These are phyloP conservation scores for Oryzias dopingdopingensis DNA, from an alignment of 2,797 vertebrate species.

Conservation along the genomic window DNA sequence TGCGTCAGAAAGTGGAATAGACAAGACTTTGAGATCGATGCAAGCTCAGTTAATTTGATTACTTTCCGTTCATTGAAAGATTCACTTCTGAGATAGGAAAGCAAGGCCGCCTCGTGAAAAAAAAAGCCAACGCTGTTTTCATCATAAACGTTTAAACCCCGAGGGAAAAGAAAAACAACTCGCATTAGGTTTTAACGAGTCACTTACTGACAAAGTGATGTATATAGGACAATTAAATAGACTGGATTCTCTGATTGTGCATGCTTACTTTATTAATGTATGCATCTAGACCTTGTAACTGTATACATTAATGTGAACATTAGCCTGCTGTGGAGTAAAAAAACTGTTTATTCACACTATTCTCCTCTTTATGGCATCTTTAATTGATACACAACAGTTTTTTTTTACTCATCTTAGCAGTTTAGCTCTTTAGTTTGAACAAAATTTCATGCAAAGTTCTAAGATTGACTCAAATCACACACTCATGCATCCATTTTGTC, in stretches of 20 bases:
- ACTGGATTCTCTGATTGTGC: slow-evolving; percentile 63
- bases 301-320: slow-evolving; percentile 77
- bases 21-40: slow-evolving; percentile 27
- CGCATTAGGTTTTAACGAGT: slow-evolving; percentile 72
- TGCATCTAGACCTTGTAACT: slow-evolving; percentile 72
- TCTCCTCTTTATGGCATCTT: slow-evolving; percentile 38
- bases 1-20: slow-evolving; percentile 34
- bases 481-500: slow-evolving; percentile 12
- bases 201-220: slow-evolving; percentile 75
- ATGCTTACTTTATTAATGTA: slow-evolving; percentile 63
- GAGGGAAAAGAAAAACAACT: slow-evolving; percentile 60
- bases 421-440: slow-evolving; percentile 10
- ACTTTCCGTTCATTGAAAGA: slow-evolving; percentile 46
- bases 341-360: slow-evolving; percentile 59
- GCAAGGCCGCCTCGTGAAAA: slow-evolving; percentile 56
- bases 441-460: slow-evolving; percentile 31
- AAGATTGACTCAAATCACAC: slow-evolving; percentile 30
- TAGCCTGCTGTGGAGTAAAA: slow-evolving; percentile 68
- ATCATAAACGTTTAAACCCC: slow-evolving; percentile 68
- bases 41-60: slow-evolving; percentile 48
- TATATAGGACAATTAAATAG: slow-evolving; percentile 71
- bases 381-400: slow-evolving; percentile 19
- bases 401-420: slow-evolving; percentile 13
- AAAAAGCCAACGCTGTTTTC: slow-evolving; percentile 65
- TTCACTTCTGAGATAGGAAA: slow-evolving; percentile 48